Conservation (phyloP, 2,113 vertebrate genomes). For the Platysternon megacephalum region DNA sequence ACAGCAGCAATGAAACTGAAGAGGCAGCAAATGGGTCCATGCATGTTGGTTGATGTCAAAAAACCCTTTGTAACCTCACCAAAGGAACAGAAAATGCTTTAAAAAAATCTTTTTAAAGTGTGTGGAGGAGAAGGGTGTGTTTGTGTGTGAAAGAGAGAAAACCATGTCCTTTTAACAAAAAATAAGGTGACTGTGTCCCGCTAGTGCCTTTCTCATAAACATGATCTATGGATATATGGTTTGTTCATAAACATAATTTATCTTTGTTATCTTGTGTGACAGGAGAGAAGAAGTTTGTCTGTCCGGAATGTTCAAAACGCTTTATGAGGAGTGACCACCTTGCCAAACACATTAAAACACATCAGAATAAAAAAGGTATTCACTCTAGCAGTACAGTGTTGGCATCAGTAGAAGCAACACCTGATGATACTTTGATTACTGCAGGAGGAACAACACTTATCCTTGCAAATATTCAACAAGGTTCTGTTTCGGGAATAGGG, state of each 20-base stretch:
- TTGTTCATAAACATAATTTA: conserved; percentile 26
- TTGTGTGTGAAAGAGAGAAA: not conserved
- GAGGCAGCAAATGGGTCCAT: not conserved
- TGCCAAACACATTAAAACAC: conserved; percentile 99
- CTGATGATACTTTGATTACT: conserved; percentile 96
- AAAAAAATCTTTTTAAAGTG: not conserved
- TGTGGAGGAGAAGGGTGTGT: not conserved
- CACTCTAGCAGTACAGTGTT: conserved; percentile 91
- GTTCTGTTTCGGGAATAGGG: conserved; percentile 92
- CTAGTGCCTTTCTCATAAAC: accelerated
- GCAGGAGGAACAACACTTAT: conserved; percentile 97
- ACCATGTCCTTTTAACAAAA: not conserved
- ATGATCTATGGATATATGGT: not conserved
- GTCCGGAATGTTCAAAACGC: conserved; percentile 98
- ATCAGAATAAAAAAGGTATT: conserved; percentile 99
- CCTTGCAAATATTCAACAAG: conserved; percentile 99
- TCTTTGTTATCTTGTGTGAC: conserved; percentile 52
- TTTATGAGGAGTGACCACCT: conserved; percentile 99
- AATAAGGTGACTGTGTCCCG: not conserved
- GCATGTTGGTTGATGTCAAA: not conserved
- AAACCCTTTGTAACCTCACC: not conserved
- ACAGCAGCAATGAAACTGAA: not conserved
- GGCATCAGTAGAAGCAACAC: conserved; percentile 91
- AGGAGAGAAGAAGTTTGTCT: conserved; percentile 99
- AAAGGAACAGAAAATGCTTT: not conserved